These are phyloP conservation scores for Lineus longissimus DNA, from an alignment of 1,140 invertebrate species.

Conservation along the genomic window DNA sequence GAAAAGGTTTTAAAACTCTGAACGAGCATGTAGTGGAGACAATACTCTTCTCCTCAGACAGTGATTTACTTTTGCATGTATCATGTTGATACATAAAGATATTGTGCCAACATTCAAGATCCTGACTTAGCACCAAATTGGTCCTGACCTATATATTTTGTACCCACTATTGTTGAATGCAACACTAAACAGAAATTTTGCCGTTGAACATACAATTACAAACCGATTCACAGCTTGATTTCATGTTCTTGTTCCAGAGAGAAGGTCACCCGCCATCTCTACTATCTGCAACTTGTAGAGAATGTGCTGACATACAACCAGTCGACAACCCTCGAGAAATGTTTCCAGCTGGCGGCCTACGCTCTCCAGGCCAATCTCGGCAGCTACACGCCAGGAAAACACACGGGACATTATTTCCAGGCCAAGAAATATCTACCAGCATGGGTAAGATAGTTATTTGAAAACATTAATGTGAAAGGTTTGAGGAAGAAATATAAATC, in stretches of 20 bases:
- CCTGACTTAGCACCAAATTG: too few species aligned
- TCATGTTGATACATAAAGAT: too few species aligned
- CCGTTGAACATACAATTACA: too few species aligned
- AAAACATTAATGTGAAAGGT: too few species aligned
- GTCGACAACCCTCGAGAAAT: constrained; percentile 62
- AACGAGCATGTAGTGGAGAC: not conserved
- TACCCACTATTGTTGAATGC: too few species aligned
- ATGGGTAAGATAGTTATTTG: constrained; percentile 51
- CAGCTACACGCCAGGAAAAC: constrained; percentile 59
- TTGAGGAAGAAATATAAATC: too few species aligned
- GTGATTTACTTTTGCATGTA: too few species aligned
- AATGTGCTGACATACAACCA: constrained; percentile 67
- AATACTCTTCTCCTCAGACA: too few species aligned
- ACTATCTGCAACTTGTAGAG: constrained; percentile 87
- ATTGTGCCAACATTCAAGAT: too few species aligned
- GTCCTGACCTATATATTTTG: too few species aligned
- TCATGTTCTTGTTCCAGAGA: constrained; percentile 61
- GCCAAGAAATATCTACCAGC: constrained; percentile 74
- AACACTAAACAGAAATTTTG: too few species aligned
- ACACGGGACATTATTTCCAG: constrained; percentile 60
- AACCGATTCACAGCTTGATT: too few species aligned
- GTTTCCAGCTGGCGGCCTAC: constrained; percentile 77
- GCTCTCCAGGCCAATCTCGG: constrained; percentile 89
- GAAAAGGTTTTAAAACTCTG: not conserved
- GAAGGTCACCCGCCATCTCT: constrained; percentile 83